A percentile compares a stretch with the other conserved stretches of the same genome.
Conservation (phyloP, 2,888 invertebrate genomes). For the Galerucella calmariensis region DNA sequence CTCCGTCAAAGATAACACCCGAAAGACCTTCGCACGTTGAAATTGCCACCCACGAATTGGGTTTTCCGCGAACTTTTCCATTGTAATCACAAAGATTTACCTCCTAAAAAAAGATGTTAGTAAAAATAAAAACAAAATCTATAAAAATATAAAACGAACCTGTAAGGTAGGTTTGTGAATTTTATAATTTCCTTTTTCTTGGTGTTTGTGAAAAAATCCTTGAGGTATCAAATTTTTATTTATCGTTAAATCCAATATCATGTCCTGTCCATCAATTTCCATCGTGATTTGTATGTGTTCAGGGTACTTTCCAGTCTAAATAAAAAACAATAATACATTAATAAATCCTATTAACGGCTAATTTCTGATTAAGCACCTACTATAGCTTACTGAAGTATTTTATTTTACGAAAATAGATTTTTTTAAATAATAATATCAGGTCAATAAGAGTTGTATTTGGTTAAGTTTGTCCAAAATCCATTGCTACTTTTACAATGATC, state of each 20-base stretch:
- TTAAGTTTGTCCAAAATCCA: too few relatives aligned
- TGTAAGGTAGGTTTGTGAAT: slow-evolving; percentile 69
- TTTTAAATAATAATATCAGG: too few relatives aligned
- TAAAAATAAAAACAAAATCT: not conserved
- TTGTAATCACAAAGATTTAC: slow-evolving; percentile 81
- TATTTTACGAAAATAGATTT: too few relatives aligned
- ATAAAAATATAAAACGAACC: slow-evolving; percentile 60
- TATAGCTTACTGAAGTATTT: too few relatives aligned
- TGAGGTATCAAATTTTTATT: slow-evolving; percentile 77
- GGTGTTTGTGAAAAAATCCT: slow-evolving; percentile 74
- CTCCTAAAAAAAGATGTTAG: slow-evolving; percentile 67
- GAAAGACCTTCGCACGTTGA: slow-evolving; percentile 81
- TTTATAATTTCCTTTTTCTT: slow-evolving; percentile 69
- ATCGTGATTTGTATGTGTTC: slow-evolving; percentile 73
- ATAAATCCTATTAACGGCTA: not conserved
- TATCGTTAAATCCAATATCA: slow-evolving; percentile 76
- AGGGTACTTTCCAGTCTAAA: slow-evolving; percentile 67
- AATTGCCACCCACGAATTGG: slow-evolving; percentile 83
- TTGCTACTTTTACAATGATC: too few relatives aligned
- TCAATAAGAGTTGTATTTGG: too few relatives aligned
- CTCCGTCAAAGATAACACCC: slow-evolving; percentile 84
- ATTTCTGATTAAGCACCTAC: too few relatives aligned
- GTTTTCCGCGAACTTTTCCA: slow-evolving; percentile 77
- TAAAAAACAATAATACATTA: slow-evolving; percentile 40
- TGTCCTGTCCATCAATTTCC: slow-evolving; percentile 74